These are phyloP conservation scores for Trogon melanurus DNA, from an alignment of 2,113 vertebrate species.

Conservation along the genomic window DNA sequence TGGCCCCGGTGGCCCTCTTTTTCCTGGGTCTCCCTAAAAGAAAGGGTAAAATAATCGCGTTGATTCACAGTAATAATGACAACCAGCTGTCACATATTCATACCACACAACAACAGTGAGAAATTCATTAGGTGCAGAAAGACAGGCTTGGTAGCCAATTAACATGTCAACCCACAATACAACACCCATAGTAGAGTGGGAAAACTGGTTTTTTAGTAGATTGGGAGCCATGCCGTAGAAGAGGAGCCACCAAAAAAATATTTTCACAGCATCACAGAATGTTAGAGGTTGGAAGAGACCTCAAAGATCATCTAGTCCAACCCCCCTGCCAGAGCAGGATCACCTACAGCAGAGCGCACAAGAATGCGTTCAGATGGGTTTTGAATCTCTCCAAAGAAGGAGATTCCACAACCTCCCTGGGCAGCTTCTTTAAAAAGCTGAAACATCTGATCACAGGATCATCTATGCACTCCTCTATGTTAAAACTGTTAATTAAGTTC, in stretches of 20 bases:
- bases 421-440: neutral
- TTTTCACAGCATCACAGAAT: no score
- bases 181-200: neutral
- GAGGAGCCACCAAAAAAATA: neutral
- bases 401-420: no score
- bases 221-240: neutral
- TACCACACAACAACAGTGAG: neutral
- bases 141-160: neutral
- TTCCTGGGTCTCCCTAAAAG: conserved; percentile 89
- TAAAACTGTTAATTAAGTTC: neutral
- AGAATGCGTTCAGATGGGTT: no score
- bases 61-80: neutral
- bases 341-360: no score
- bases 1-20: conserved; percentile 89
- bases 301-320: no score
- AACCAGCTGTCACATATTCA: neutral
- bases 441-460: neutral
- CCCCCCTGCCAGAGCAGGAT: no score
- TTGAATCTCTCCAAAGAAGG: no score
- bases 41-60: neutral
- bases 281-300: no score
- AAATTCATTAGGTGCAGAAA: neutral
- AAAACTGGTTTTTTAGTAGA: neutral
- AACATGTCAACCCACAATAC: neutral
- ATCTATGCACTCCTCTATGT: neutral